phyloP scores from a whole-genome alignment of 2,113 vertebrate species.

The Chionomys nivalis region DNA sequence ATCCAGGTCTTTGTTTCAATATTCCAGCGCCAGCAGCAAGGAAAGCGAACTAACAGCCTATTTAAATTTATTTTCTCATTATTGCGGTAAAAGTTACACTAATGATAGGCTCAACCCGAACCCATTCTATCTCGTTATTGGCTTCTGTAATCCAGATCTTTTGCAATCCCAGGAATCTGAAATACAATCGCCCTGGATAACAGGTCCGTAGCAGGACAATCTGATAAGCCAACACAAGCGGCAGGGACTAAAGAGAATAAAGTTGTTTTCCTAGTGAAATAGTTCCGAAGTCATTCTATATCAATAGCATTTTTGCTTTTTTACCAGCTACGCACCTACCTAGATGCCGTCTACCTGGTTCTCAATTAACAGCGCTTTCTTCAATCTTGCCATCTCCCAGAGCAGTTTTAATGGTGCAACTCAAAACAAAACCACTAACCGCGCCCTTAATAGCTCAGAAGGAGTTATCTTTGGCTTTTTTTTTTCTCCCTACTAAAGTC shows the following conservation, averaged over 20 bases:
- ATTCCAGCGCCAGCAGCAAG: not conserved
- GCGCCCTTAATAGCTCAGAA: constrained; percentile 57
- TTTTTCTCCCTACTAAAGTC: not conserved
- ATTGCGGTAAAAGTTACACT: constrained; percentile 68
- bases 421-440: constrained; percentile 55
- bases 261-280: constrained; percentile 66
- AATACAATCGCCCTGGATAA: constrained; percentile 45
- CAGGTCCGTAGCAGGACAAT: constrained; percentile 48
- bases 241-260: constrained; percentile 2
- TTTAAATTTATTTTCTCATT: constrained; percentile 24
- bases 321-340: constrained; percentile 50
- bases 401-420: constrained; percentile 54
- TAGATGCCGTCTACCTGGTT: constrained; percentile 14
- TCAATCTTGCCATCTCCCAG: not conserved
- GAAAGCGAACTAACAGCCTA: not conserved
- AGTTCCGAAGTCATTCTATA: constrained; percentile 62
- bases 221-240: constrained; percentile 53
- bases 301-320: constrained; percentile 18
- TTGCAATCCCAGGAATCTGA: constrained; percentile 55
- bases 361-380: constrained; percentile 9
- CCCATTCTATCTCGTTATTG: not conserved
- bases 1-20: constrained; percentile 50
- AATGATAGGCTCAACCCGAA: constrained; percentile 7
- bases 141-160: rapidly evolving
- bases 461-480: constrained; percentile 39